Evolutionary conservation across 2,888 invertebrate species (phyloP).

Genomic region (Eulithis prunata): DNA sequence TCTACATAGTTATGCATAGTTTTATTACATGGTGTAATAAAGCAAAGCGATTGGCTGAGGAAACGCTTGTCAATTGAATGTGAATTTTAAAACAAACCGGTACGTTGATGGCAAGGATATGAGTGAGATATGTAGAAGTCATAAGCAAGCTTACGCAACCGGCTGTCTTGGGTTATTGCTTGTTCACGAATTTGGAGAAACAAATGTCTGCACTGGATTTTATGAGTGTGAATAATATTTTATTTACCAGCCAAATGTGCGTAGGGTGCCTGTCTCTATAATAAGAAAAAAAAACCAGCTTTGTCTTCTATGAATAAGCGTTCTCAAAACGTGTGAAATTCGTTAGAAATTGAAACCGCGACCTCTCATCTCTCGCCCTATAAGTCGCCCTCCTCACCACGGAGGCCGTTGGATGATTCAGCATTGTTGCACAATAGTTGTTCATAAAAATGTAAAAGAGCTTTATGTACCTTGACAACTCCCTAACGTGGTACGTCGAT

Average conservation of each 20-base stretch:
- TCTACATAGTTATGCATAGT: constrained; percentile 44
- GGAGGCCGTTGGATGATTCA: constrained; percentile 32
- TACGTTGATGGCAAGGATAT: constrained; percentile 29
- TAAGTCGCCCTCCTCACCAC: constrained; percentile 13
- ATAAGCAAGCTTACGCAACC: constrained; percentile 25
- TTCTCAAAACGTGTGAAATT: not conserved
- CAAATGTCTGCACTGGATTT: constrained; percentile 4
- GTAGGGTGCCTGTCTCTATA: no score
- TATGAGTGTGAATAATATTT: not conserved
- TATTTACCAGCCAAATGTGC: not conserved
- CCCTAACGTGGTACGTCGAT: constrained; percentile 10
- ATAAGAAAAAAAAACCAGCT: no score
- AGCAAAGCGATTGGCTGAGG: constrained; percentile 38
- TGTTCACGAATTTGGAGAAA: constrained; percentile 21
- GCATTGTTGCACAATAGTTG: constrained; percentile 33
- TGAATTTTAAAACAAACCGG: constrained; percentile 35
- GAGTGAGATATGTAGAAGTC: constrained; percentile 22
- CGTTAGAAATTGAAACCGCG: constrained; percentile 7
- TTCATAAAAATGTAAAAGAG: constrained; percentile 18
- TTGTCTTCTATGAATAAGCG: no score
- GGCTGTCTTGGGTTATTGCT: constrained; percentile 20
- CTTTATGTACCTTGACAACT: constrained; percentile 24
- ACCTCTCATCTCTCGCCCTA: constrained; percentile 24
- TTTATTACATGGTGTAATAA: constrained; percentile 29
- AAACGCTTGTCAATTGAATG: constrained; percentile 40